These are phyloP conservation scores for Pyrocoelia pectoralis DNA, from an alignment of 2,888 invertebrate species.

Conservation along the genomic window DNA sequence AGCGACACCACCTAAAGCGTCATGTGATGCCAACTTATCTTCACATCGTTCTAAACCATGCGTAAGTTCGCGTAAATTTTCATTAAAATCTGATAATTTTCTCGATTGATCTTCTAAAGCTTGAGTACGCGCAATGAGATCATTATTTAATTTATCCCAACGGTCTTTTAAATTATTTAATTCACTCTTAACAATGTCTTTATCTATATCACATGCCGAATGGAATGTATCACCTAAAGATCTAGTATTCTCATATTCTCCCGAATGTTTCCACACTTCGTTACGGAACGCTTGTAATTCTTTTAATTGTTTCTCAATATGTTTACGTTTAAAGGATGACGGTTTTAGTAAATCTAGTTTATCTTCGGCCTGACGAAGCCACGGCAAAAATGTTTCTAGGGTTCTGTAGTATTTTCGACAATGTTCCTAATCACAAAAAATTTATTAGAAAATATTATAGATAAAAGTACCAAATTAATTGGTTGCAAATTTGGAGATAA, in stretches of 20 bases:
- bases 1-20: slow-evolving; percentile 76
- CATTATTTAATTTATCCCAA: slow-evolving; percentile 92
- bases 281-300: slow-evolving; percentile 90
- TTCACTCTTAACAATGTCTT: slow-evolving; percentile 86
- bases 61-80: slow-evolving; percentile 84
- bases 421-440: slow-evolving; percentile 66
- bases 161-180: slow-evolving; percentile 82
- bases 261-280: slow-evolving; percentile 92
- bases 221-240: slow-evolving; percentile 89
- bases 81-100: slow-evolving; percentile 84
- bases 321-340: slow-evolving; percentile 82
- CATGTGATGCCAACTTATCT: slow-evolving; percentile 80
- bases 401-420: slow-evolving; percentile 89
- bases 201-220: slow-evolving; percentile 87
- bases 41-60: slow-evolving; percentile 88
- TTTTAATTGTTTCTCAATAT: slow-evolving; percentile 86
- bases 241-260: slow-evolving; percentile 90
- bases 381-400: slow-evolving; percentile 85
- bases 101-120: slow-evolving; percentile 84
- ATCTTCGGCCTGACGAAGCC: slow-evolving; percentile 88
- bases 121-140: slow-evolving; percentile 77
- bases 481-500: no score
- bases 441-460: slow-evolving; percentile 30
- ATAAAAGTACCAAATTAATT: not conserved
- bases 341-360: slow-evolving; percentile 81